phyloP scores from a whole-genome alignment of 2,797 vertebrate genomes.

The Hapalemur alaotrensis region DNA sequence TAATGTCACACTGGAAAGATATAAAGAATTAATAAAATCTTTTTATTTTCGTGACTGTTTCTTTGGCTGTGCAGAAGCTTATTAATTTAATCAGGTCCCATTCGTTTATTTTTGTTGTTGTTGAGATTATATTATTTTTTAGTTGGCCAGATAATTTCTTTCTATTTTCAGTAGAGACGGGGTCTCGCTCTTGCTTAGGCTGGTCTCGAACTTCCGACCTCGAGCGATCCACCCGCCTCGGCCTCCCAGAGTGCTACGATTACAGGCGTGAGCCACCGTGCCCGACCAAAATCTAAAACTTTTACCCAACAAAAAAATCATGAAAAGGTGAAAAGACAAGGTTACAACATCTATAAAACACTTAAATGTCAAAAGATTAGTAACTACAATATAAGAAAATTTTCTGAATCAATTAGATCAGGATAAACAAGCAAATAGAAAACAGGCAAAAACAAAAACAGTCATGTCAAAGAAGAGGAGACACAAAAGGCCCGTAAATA shows the following conservation, averaged over 20 bases:
- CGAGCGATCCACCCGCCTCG: too few relatives aligned
- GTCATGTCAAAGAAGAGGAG: not conserved
- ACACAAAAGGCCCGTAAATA: not conserved
- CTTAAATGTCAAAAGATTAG: not conserved
- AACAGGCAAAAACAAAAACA: not conserved
- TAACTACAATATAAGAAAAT: not conserved
- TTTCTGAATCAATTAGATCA: not conserved
- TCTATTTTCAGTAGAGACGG: too few relatives aligned
- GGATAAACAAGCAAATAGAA: not conserved
- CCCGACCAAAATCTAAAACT: not conserved
- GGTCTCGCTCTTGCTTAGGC: too few relatives aligned
- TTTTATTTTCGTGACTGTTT: too few relatives aligned
- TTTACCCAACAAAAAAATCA: not conserved
- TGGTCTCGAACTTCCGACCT: too few relatives aligned
- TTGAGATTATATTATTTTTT: too few relatives aligned
- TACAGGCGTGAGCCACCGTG: too few relatives aligned
- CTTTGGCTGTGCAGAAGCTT: too few relatives aligned
- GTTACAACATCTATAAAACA: not conserved
- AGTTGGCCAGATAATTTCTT: too few relatives aligned
- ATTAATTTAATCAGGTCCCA: too few relatives aligned
- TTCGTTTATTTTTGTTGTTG: too few relatives aligned
- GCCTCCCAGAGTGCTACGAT: too few relatives aligned
- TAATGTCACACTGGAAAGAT: not conserved
- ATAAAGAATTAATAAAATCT: not conserved
- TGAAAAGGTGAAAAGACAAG: not conserved